Evolutionary conservation across 2,113 vertebrate species (phyloP).

Genomic region (Odontesthes bonariensis): DNA sequence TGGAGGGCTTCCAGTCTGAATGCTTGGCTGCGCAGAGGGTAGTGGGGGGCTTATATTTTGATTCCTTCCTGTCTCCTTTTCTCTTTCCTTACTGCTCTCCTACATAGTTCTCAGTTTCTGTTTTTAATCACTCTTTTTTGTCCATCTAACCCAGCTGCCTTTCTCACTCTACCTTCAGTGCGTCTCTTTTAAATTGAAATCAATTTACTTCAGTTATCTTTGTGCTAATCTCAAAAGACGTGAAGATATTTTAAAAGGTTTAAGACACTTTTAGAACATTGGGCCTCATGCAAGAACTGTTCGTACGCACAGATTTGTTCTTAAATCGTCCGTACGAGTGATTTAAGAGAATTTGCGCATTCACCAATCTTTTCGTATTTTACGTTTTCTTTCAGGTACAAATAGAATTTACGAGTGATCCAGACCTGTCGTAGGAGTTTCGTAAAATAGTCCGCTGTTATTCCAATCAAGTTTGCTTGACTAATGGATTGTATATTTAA

Average conservation of each 20-base stretch:
- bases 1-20: conserved; percentile 29
- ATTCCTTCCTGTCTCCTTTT: not conserved
- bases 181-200: not conserved
- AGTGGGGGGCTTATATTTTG: not conserved
- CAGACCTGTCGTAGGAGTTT: too few relatives aligned
- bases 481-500: too few relatives aligned
- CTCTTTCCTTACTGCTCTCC: not conserved
- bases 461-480: too few relatives aligned
- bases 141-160: not conserved
- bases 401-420: too few relatives aligned
- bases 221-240: not conserved
- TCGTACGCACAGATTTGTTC: too few relatives aligned
- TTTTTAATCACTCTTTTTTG: not conserved
- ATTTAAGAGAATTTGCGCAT: too few relatives aligned
- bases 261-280: too few relatives aligned
- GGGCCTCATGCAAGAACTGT: too few relatives aligned
- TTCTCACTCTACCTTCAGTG: not conserved
- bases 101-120: not conserved
- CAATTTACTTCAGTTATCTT: not conserved
- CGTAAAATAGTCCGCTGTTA: too few relatives aligned
- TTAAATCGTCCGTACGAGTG: too few relatives aligned
- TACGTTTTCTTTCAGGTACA: too few relatives aligned
- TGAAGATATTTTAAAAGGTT: not conserved
- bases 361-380: too few relatives aligned
- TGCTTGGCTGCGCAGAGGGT: conserved; percentile 35